Evolutionary conservation across 2,797 vertebrate genomes (phyloP).

Genomic region (Arrhamphus sclerolepis): DNA sequence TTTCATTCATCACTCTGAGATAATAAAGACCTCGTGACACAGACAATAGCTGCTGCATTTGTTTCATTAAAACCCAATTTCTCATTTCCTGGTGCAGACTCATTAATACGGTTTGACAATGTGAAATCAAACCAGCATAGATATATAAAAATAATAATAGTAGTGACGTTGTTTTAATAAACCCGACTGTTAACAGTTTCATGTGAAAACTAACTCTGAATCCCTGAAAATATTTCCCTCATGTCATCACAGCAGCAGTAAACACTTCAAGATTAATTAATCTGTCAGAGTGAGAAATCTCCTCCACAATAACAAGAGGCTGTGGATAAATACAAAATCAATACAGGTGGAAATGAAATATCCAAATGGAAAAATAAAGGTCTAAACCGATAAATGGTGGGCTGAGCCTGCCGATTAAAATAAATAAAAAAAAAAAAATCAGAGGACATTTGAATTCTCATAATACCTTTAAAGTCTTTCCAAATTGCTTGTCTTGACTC

Average conservation of each 20-base stretch:
- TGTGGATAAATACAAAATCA: constrained; percentile 59
- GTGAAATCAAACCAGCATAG: constrained; percentile 20
- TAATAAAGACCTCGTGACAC: neutral
- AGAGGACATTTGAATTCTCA: constrained; percentile 60
- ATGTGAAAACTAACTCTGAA: constrained; percentile 23
- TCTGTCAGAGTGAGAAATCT: constrained; percentile 35
- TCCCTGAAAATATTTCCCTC: constrained; percentile 13
- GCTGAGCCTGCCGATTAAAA: constrained; percentile 39
- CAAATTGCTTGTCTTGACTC: constrained; percentile 52
- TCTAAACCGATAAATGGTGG: constrained; percentile 42
- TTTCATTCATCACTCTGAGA: constrained; percentile 4
- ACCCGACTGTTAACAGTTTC: neutral
- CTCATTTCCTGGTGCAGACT: constrained; percentile 1
- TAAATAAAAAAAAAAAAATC: constrained; percentile 29
- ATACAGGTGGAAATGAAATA: constrained; percentile 63
- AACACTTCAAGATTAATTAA: constrained; percentile 67
- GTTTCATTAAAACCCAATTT: constrained; percentile 19
- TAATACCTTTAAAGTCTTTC: constrained; percentile 56
- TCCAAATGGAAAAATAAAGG: constrained; percentile 45
- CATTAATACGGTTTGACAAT: constrained; percentile 7
- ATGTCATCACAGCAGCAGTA: constrained; percentile 23
- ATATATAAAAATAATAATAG: no score
- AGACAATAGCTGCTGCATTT: constrained; percentile 4
- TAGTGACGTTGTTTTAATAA: constrained; percentile 13
- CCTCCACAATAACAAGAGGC: constrained; percentile 33